These are phyloP conservation scores for Netelia melanura DNA, from an alignment of 2,888 invertebrate genomes.

Conservation along the genomic window DNA sequence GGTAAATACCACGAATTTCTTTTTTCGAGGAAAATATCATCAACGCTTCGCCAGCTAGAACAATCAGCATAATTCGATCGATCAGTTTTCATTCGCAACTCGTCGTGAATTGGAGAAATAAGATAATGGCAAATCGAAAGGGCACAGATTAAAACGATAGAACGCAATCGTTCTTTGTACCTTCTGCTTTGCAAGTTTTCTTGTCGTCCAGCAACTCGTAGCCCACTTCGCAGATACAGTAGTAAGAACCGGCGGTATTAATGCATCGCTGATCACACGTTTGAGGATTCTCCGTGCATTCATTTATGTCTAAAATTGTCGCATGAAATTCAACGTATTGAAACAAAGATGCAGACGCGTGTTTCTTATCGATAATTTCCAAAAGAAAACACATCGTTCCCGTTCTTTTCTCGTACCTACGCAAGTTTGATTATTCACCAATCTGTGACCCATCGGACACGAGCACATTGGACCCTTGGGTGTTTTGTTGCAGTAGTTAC, in stretches of 20 bases:
- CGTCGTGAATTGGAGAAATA: too few relatives aligned
- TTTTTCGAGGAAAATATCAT: slow-evolving; percentile 89
- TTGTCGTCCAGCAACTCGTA: slow-evolving; percentile 86
- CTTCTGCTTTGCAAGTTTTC: slow-evolving; percentile 86
- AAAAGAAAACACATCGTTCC: slow-evolving; percentile 35
- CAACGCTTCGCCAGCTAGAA: slow-evolving; percentile 88
- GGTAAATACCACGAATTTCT: slow-evolving; percentile 88
- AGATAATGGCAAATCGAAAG: background rate
- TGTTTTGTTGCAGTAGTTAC: slow-evolving; percentile 83
- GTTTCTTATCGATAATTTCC: too few relatives aligned
- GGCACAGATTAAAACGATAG: background rate
- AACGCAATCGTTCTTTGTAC: slow-evolving; percentile 65
- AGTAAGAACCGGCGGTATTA: slow-evolving; percentile 87
- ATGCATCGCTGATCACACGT: slow-evolving; percentile 90
- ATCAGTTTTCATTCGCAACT: background rate
- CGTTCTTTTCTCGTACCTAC: slow-evolving; percentile 67
- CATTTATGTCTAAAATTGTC: slow-evolving; percentile 86
- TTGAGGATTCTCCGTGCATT: slow-evolving; percentile 87
- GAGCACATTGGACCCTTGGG: slow-evolving; percentile 87
- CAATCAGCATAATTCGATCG: slow-evolving; percentile 56
- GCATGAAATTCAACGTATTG: slow-evolving; percentile 78
- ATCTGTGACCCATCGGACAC: slow-evolving; percentile 85
- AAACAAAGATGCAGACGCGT: slow-evolving; percentile 69
- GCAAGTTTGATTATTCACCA: slow-evolving; percentile 72
- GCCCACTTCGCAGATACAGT: slow-evolving; percentile 88